Conservation (phyloP, 2,113 vertebrate genomes). For the Felis chaus region DNA sequence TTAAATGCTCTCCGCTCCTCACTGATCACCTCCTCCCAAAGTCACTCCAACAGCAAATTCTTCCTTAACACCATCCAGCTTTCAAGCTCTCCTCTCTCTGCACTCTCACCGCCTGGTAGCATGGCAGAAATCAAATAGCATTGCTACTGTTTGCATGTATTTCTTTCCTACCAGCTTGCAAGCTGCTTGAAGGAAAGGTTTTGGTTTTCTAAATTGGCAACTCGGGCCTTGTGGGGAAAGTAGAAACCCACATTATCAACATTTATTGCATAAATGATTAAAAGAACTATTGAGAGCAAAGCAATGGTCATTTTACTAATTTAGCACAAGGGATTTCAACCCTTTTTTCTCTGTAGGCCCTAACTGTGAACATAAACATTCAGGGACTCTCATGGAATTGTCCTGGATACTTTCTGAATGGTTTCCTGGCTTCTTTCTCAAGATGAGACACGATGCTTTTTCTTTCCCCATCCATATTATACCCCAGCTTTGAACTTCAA, state of each 20-base stretch:
- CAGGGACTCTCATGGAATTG: not conserved
- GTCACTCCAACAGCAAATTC: not conserved
- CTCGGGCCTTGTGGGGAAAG: not conserved
- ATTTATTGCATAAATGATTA: not conserved
- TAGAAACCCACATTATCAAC: not conserved
- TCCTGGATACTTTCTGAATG: not conserved
- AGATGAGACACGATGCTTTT: not conserved
- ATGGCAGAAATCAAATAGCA: not conserved
- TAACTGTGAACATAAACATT: not conserved
- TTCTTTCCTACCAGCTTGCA: not conserved
- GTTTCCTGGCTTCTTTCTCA: not conserved
- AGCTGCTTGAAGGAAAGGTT: not conserved
- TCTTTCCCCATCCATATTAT: not conserved
- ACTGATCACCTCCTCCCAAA: not conserved
- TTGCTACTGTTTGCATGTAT: not conserved
- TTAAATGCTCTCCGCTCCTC: not conserved
- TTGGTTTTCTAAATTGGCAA: not conserved
- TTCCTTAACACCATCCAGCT: not conserved
- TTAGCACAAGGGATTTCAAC: not conserved
- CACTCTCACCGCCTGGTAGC: accelerated
- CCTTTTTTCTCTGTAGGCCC: not conserved
- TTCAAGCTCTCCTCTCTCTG: not conserved
- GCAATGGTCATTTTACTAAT: not conserved
- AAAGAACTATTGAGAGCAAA: not conserved
- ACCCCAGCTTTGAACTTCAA: not conserved